Percentiles rank a stretch among this genome's conserved stretches.
Evolutionary conservation across 2,797 vertebrate genomes (phyloP).

Genomic region (Microtus californicus): DNA sequence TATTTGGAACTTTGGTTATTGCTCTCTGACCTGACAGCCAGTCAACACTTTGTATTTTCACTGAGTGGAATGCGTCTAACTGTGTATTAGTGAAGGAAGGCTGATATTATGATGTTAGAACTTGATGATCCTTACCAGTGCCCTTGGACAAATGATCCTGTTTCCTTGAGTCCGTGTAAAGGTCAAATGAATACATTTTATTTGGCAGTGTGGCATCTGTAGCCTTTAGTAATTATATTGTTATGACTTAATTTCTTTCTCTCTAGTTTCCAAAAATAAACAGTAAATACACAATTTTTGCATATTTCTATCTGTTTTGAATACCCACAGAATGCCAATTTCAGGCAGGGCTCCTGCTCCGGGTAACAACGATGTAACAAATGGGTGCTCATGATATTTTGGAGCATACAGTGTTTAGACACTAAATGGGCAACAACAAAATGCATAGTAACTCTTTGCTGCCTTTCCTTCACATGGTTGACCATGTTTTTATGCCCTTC

Average conservation of each 20-base stretch:
- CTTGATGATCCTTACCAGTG: not conserved
- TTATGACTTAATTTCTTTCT: constrained; percentile 51
- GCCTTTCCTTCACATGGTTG: not conserved
- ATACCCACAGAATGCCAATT: not conserved
- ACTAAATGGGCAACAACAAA: constrained; percentile 1
- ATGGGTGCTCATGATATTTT: constrained; percentile 4
- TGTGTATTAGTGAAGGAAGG: not conserved
- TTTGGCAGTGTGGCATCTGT: constrained; percentile 18
- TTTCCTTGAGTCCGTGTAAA: not conserved
- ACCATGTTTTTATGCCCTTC: not conserved
- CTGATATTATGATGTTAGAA: not conserved
- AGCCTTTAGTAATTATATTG: not conserved
- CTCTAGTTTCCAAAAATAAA: constrained; percentile 47
- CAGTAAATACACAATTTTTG: constrained; percentile 10
- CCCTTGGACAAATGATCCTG: constrained; percentile 9
- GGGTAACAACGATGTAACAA: constrained; percentile 18
- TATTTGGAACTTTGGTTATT: not conserved
- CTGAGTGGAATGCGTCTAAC: constrained; percentile 26
- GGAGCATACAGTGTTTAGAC: constrained; percentile 1
- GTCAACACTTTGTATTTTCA: constrained; percentile 56
- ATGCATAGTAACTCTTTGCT: not conserved
- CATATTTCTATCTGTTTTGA: not conserved
- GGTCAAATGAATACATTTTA: constrained; percentile 46
- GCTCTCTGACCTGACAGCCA: constrained; percentile 41
- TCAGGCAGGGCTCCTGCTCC: not conserved